Evolutionary conservation across 2,888 invertebrate genomes (phyloP).

Genomic region (Trisateles emortualis): DNA sequence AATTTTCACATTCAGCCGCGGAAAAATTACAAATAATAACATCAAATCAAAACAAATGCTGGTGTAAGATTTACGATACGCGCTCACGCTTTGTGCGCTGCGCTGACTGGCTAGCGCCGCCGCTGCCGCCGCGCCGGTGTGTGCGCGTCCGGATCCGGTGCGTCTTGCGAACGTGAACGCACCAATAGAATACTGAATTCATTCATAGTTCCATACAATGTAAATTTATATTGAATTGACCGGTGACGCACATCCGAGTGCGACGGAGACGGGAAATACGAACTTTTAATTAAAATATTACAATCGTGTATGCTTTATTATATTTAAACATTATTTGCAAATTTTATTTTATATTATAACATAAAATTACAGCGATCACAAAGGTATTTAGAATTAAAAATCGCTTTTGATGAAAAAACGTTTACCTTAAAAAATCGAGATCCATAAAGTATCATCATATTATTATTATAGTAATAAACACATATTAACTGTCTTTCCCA

Average conservation of each 20-base stretch:
- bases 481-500: slow-evolving; percentile 15
- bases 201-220: too few species aligned
- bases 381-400: background rate
- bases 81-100: background rate
- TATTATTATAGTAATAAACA: slow-evolving; percentile 1
- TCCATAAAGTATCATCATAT: slow-evolving; percentile 17
- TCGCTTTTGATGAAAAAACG: background rate
- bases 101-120: background rate
- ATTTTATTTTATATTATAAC: background rate
- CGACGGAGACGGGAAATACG: background rate
- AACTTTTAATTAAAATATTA: background rate
- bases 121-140: background rate
- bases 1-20: background rate
- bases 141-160: background rate
- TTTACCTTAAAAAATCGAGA: slow-evolving; percentile 40
- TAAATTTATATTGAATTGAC: background rate
- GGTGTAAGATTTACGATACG: background rate
- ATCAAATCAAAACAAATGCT: slow-evolving; percentile 13
- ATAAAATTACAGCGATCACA: background rate
- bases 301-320: too few species aligned
- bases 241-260: background rate
- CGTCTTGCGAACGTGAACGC: background rate
- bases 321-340: background rate
- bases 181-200: too few species aligned
- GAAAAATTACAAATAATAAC: background rate